A percentile compares a stretch with the other conserved stretches of the same genome.
phyloP scores from a whole-genome alignment of 35 echinoderm and acorn worm species.

The Amphiura filiformis region DNA sequence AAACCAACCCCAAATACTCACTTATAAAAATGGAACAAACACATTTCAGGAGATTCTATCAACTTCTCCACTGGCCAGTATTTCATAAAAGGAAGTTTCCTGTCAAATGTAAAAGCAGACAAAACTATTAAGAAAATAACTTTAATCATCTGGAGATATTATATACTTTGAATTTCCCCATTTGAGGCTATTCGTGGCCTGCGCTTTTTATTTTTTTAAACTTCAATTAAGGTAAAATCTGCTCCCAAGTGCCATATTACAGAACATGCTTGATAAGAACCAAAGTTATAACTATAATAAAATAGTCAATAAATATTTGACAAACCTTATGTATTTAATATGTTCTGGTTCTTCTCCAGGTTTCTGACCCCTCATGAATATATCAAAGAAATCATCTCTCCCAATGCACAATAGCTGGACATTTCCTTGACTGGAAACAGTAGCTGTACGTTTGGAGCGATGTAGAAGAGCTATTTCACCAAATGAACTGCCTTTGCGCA shows the following conservation, averaged over 20 bases:
- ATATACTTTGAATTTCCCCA: no score
- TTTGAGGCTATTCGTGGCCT: no score
- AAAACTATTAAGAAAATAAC: not conserved
- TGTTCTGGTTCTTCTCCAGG: slow-evolving; percentile 88
- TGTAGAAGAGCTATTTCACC: slow-evolving; percentile 88
- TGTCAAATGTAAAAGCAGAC: slow-evolving; percentile 12
- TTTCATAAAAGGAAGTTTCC: slow-evolving; percentile 78
- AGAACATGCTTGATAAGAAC: no score
- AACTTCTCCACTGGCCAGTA: slow-evolving; percentile 85
- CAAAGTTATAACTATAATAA: no score
- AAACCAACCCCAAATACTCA: slow-evolving; percentile 42
- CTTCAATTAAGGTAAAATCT: no score
- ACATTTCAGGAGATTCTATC: slow-evolving; percentile 79
- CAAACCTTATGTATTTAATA: slow-evolving; percentile 85
- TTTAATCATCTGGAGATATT: not conserved
- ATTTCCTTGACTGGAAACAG: slow-evolving; percentile 80
- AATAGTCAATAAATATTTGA: no score
- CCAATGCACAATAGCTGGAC: slow-evolving; percentile 85
- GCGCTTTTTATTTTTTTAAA: no score
- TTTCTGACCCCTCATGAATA: slow-evolving; percentile 87
- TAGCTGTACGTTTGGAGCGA: slow-evolving; percentile 73
- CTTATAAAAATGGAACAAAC: slow-evolving; percentile 97
- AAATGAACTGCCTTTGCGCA: slow-evolving; percentile 83
- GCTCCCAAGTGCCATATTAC: no score
- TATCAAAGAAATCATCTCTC: slow-evolving; percentile 94